These are phyloP conservation scores for Caenorhabditis sp. DNA, from an alignment of 2,888 invertebrate genomes.

Conservation along the genomic window DNA sequence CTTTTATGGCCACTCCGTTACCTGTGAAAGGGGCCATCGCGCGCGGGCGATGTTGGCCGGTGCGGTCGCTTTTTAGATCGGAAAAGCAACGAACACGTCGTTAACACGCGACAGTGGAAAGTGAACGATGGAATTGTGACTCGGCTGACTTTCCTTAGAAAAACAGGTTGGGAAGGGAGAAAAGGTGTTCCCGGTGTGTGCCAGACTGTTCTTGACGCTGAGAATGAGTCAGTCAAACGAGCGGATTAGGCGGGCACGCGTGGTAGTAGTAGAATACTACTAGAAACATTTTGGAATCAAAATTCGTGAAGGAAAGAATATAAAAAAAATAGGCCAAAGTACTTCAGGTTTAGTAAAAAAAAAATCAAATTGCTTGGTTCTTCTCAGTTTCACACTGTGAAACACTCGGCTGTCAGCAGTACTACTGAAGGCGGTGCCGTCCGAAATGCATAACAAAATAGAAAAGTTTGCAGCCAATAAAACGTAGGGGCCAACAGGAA, in stretches of 20 bases:
- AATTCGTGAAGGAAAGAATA: no score
- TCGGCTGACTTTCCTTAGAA: no score
- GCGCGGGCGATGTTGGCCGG: constrained; percentile 9
- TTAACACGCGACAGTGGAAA: no score
- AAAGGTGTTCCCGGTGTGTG: not conserved
- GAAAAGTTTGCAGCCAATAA: constrained; percentile 35
- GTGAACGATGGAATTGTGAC: no score
- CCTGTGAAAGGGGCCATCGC: constrained; percentile 45
- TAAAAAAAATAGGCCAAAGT: no score
- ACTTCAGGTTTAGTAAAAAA: no score
- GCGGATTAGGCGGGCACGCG: constrained; percentile 2
- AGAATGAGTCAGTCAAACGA: constrained; percentile 10
- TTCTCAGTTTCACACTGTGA: no score
- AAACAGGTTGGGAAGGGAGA: not conserved
- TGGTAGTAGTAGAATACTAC: no score
- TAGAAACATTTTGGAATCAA: no score
- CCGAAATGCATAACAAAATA: constrained; percentile 39
- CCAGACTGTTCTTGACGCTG: not conserved
- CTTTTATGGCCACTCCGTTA: constrained; percentile 53
- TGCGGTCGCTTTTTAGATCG: constrained; percentile 2
- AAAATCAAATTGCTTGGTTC: no score
- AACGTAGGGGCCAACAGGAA: constrained; percentile 1
- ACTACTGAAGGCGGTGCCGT: no score
- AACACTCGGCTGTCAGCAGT: no score
- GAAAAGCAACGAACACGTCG: constrained; percentile 3